Percentiles rank a stretch among this genome's conserved stretches.
phyloP scores from a whole-genome alignment of 2,797 vertebrate species.

The Typhlichthys eigenmanni region DNA sequence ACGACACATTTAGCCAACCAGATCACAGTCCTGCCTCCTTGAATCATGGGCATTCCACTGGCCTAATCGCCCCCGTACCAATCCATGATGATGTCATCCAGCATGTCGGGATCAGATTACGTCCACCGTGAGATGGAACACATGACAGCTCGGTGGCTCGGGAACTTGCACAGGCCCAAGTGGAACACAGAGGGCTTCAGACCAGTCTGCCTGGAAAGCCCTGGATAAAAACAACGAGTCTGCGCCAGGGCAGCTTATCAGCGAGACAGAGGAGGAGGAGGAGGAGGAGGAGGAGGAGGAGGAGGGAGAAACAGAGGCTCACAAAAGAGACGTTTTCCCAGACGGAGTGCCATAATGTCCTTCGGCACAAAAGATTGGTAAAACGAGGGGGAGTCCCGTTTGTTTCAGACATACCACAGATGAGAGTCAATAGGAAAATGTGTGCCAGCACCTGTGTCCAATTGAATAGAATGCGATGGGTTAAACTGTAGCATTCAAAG shows the following conservation, averaged over 20 bases:
- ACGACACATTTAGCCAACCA: constrained; percentile 51
- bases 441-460: constrained; percentile 1
- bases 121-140: constrained; percentile 36
- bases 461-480: not conserved
- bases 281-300: not conserved
- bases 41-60: constrained; percentile 59
- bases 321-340: not conserved
- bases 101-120: constrained; percentile 43
- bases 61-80: constrained; percentile 39
- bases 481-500: no score
- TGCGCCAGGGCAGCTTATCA: constrained; percentile 49
- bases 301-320: constrained; percentile 5
- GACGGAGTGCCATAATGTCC: constrained; percentile 2
- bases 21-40: constrained; percentile 41
- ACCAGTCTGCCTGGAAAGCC: constrained; percentile 39
- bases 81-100: constrained; percentile 15
- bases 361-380: constrained; percentile 9
- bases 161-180: constrained; percentile 23
- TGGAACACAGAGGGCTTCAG: constrained; percentile 16
- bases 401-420: constrained; percentile 37
- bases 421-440: not conserved
- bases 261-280: constrained; percentile 15
- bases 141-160: constrained; percentile 30
- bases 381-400: constrained; percentile 12
- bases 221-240: constrained; percentile 38